phyloP scores from a whole-genome alignment of 2,113 vertebrate genomes.

The Gymnorhina tibicen region DNA sequence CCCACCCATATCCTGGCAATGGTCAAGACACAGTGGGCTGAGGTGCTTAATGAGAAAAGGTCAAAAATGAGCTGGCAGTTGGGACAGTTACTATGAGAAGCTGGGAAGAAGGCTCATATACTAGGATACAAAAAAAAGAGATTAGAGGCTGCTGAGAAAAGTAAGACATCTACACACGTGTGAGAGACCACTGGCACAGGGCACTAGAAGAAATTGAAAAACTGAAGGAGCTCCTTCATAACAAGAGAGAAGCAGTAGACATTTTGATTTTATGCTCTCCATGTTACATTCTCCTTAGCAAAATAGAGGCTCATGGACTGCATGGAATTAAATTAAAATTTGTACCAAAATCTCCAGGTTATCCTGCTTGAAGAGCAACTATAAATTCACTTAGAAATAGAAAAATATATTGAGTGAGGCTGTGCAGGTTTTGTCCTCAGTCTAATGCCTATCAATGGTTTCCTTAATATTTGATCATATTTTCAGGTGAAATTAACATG shows the following conservation, averaged over 20 bases:
- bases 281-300: neutral
- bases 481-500: neutral
- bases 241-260: neutral
- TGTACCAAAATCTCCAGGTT: neutral
- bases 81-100: neutral
- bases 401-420: neutral
- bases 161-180: neutral
- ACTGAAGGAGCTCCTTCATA: neutral
- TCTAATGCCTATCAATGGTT: rapidly evolving
- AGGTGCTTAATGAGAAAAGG: neutral
- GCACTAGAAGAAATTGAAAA: neutral
- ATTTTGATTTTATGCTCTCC: neutral
- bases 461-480: neutral
- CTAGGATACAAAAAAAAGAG: neutral
- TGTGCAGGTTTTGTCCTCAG: neutral
- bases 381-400: neutral
- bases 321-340: neutral
- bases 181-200: neutral
- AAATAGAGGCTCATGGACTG: neutral
- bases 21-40: neutral
- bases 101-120: neutral
- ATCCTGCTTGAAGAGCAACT: neutral
- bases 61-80: neutral
- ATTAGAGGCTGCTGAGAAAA: neutral
- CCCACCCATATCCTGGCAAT: neutral